phyloP scores from a whole-genome alignment of 1,140 invertebrate genomes.

The Aphis craccivora region DNA sequence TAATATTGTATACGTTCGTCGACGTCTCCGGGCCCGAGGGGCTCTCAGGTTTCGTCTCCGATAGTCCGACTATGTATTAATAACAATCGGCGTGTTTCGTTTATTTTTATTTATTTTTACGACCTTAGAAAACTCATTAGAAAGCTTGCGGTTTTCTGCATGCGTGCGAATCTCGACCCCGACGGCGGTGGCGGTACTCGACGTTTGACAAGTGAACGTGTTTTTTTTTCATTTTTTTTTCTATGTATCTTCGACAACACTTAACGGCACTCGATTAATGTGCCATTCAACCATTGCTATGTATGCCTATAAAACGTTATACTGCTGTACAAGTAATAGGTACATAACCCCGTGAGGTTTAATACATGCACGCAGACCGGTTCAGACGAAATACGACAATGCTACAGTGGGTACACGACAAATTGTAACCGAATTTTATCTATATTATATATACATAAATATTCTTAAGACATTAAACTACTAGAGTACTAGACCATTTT shows the following conservation, averaged over 20 bases:
- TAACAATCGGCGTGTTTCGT: neutral
- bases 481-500: too few species aligned
- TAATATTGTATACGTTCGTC: neutral
- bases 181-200: neutral
- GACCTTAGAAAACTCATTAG: constrained; percentile 14
- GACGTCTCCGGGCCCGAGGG: neutral
- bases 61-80: neutral
- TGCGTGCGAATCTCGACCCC: constrained; percentile 1
- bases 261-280: neutral
- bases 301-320: neutral
- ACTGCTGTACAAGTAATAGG: neutral
- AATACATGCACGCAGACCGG: neutral
- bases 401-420: neutral
- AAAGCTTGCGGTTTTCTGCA: constrained; percentile 6
- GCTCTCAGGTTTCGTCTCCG: neutral
- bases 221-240: neutral
- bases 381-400: neutral
- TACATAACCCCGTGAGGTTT: neutral
- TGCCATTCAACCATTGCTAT: neutral
- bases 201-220: constrained; percentile 11
- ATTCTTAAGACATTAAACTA: too few species aligned
- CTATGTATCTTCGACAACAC: neutral
- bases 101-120: neutral
- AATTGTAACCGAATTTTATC: neutral
- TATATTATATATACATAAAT: too few species aligned